Evolutionary conservation across 1,140 invertebrate species (phyloP), one percentile per base, ranked within the genome.

Genomic region (Ooceraea biroi): DNA sequence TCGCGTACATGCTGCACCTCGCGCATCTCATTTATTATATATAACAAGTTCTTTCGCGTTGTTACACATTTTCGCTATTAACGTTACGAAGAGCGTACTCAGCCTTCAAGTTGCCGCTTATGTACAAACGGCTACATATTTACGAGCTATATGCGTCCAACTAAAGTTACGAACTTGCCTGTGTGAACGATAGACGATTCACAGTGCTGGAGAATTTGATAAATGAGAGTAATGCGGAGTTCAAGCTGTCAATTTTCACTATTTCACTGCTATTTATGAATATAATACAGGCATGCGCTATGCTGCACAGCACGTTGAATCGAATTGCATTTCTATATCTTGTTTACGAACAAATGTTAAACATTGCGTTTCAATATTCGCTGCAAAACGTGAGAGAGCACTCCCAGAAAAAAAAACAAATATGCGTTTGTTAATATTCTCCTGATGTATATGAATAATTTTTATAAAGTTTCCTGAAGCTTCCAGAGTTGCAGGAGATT

Each of bases 31-130:
- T 80, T 80, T 80, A 22, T 71, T 71, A 17, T 1, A 10, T 69
- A 69, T 57, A 71, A 71, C 52, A 71, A 71, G 36, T 57, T 58
- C 76, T 58, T 55, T 68, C 65, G 41, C 48, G 52, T 71, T 58
- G 22, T 80, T 80, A 80, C 41, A 80, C 65, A 80, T 71, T 80
- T 71, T 71, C 50, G 22, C 76, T 80, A 71, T 71, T 71, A 80
- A 58, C 55, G 76, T 27, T 68, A 14, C 12, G 22, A 55, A 46
- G 36, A 36, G 41, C 14, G 25, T 30, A 27, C 52, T 46, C 22
- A 30, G 36, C 41, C 46, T n/a, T 46, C 61, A 57, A 78, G 63
- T 71, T 58, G 76, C 10, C 50, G 65, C 41, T 71, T 22, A 14
- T 46, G 52, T 71, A 46, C 36, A 69, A 58, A 69, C 52, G 76